Base-by-base conservation (phyloP, 2,888 invertebrate species). In the Ochropleura leucogaster region DNA sequence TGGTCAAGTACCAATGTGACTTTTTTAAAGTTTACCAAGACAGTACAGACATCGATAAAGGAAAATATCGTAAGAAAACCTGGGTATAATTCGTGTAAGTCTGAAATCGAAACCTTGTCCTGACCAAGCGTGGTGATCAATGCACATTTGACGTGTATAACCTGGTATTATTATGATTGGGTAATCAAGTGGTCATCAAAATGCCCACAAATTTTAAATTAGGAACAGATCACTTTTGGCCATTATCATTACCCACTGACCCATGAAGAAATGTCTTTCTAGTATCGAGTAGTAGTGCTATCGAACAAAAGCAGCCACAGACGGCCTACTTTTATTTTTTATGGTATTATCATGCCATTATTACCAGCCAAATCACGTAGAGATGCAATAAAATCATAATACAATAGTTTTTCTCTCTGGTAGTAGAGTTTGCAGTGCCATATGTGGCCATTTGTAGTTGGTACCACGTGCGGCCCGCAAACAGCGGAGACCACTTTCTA, bases 401-500 rank as follows among this genome's bases (percentile, higher is more conserved):
- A 83, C 80, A 83, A 84, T 83, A 75, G 78, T 82, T 72, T 74
- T 76, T 79, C 79, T 62, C 64, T 79, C 70, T 51, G n/a, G 30
- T 14, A 46, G n/a, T 42, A 20, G 3, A 68, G 64, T 63, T 75
- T 44, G 8, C 53, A 59, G 42, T 69, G 64, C 80, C 72, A 44
- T 88, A 80, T 77, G 80, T 66, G 59, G 86, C 64, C 64, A 83
- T 88, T 88, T 87, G 75, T 77, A 64, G 70, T 42, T 47, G n/a
- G 49, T 59, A 69, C 79, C 86, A 83, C 79, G 87, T 75, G 68
- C 70, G 78, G 62, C 74, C 75, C 73, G 70, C 66, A 76, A 74
- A 74, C 68, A 49, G 73, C 57, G 44, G 12, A 12, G 55, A 83
- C 87, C 85, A 90, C 91, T 91, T 91, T 91, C 91, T 91, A 89